Conservation (phyloP, 2,113 vertebrate genomes). For the Microtus pennsylvanicus region DNA sequence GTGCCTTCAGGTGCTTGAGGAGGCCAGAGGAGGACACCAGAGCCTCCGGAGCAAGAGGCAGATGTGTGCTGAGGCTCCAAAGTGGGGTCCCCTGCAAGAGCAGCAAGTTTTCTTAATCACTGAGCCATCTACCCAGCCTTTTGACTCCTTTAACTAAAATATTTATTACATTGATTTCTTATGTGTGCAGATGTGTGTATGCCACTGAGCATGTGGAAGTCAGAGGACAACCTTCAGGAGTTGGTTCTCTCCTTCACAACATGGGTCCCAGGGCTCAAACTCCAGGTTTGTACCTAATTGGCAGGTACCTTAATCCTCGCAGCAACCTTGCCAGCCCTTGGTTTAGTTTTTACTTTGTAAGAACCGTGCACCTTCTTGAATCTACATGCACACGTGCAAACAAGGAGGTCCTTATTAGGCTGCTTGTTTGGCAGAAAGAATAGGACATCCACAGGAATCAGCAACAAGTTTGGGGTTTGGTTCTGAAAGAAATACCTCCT, state of each 20-base stretch:
- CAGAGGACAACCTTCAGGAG: not conserved
- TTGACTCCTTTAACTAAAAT: not conserved
- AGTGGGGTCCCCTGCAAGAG: not conserved
- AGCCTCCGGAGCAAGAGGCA: not conserved
- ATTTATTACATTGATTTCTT: not conserved
- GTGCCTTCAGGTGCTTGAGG: not conserved
- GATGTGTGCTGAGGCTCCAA: not conserved
- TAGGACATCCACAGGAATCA: not conserved
- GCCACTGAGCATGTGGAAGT: not conserved
- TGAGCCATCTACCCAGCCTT: no score
- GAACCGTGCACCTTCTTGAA: not conserved
- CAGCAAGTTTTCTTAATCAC: not conserved
- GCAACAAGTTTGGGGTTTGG: not conserved
- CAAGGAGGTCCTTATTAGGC: not conserved
- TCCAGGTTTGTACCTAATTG: not conserved
- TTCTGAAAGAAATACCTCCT: not conserved
- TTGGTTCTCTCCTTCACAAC: not conserved
- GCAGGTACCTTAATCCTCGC: not conserved
- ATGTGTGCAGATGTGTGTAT: not conserved
- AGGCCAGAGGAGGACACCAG: not conserved
- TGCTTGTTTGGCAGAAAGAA: constrained; percentile 31
- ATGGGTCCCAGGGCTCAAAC: not conserved
- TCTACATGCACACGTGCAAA: not conserved
- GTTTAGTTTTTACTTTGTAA: constrained; percentile 14
- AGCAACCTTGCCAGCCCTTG: not conserved